A percentile compares a stretch with the other conserved stretches of the same genome.
phyloP scores from a whole-genome alignment of 2,888 invertebrate species.

The Lithosia quadra region DNA sequence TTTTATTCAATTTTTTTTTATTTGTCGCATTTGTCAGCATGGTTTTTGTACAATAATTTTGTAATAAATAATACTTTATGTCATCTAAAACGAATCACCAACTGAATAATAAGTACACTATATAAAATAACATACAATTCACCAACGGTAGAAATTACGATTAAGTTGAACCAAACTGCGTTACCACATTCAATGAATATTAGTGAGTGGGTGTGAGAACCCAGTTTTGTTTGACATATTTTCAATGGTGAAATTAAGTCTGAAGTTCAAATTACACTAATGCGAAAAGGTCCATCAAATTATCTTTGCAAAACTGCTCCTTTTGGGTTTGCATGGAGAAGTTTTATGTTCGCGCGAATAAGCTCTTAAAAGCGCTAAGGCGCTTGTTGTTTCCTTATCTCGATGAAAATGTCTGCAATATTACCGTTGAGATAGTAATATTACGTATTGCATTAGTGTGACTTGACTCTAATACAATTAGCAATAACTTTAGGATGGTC shows the following conservation, averaged over 20 bases:
- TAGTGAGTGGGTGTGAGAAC: no score
- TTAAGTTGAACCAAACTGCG: no score
- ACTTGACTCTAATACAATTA: no score
- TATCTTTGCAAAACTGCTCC: neutral
- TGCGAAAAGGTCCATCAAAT: neutral
- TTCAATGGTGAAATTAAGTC: neutral
- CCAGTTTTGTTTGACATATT: no score
- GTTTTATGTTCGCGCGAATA: no score
- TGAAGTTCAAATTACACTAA: neutral
- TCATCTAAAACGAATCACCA: neutral
- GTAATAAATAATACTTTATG: neutral
- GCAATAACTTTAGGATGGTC: no score
- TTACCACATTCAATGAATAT: no score
- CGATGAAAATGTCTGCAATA: no score
- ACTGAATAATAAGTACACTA: neutral
- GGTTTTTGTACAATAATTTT: conserved; percentile 4
- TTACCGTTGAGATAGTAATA: no score
- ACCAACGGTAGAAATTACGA: neutral
- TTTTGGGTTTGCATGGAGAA: neutral
- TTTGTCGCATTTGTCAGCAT: conserved; percentile 7
- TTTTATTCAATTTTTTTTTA: neutral
- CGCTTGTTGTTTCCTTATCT: no score
- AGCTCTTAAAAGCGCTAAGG: neutral
- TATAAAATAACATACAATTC: neutral
- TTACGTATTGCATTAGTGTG: no score